Base-by-base conservation (phyloP, 2,797 vertebrate genomes). In the Urocyon cinereoargenteus region DNA sequence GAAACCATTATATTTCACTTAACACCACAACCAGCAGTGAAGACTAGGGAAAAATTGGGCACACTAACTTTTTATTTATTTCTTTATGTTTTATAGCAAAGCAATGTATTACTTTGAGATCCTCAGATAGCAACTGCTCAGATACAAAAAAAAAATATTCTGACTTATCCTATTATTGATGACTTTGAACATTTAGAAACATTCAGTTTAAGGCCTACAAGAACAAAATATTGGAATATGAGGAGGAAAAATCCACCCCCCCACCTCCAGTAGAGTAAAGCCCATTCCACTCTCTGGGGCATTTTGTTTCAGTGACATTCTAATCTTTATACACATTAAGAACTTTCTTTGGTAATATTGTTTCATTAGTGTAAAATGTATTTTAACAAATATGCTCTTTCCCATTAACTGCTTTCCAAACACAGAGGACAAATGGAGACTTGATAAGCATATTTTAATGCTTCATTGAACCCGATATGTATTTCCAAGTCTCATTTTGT, bases 241-340 rank as follows among this genome's bases (percentile, higher is more conserved):
- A 40, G 94, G n/a, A 82, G 5, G 31, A 82, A 83, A 78, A 57
- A 21, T 49, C 45, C 11, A 95, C 5, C 14, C 26, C 72, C 72
- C 49, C 68, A 45, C 7, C 40, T 72, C 49, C 68, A 49, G 14
- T 9, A 81, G 28, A 59, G 8, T 62, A 9, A 96, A 88, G 55
- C 51, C 53, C 59, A 97, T 86, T 94, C 70, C 2, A 92, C 2
- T 57, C 85, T 68, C 49, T 77, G 55, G 96, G 77, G 34, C 86
- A 59, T 81, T 90, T 97, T 90, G 55, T 68, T 78, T 62, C 64
- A 91, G 86, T 72, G 92, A 88, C 75, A 87, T 59, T 73, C 72
- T 55, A 85, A 57, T 73, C 94, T 97, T 90, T 77, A 96, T 28
- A 57, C 79, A 89, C 94, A 96, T 75, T 97, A 96, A 94, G 59